phyloP scores from a whole-genome alignment of 2,113 vertebrate species.

The Sialia sialis region DNA sequence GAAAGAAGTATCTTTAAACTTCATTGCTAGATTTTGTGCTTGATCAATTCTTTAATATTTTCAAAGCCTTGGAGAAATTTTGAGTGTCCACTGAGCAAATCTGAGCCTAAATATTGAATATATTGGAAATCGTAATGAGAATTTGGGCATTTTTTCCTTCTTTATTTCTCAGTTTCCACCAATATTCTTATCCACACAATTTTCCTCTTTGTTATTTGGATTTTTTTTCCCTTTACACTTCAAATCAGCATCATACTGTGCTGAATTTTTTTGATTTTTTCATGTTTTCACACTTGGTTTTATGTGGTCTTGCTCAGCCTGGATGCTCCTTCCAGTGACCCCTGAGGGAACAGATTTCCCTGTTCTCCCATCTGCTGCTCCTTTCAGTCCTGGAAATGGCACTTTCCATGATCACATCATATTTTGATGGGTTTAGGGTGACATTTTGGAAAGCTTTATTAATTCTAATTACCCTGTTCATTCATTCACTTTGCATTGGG shows the following conservation, averaged over 20 bases:
- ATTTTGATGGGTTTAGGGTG: neutral
- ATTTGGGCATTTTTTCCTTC: neutral
- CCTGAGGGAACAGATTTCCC: neutral
- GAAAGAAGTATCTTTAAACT: neutral
- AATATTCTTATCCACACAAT: neutral
- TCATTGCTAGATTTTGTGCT: neutral
- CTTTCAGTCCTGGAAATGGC: neutral
- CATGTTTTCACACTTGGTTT: rapidly evolving
- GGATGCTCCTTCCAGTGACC: neutral
- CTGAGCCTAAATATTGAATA: neutral
- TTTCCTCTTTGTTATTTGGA: neutral
- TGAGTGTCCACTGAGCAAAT: neutral
- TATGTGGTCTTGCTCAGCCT: neutral
- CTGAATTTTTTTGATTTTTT: neutral
- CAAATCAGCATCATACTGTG: neutral
- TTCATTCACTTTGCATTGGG: neutral
- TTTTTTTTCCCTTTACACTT: neutral
- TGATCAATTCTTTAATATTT: neutral
- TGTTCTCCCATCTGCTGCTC: neutral
- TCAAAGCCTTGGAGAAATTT: neutral
- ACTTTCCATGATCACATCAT: rapidly evolving
- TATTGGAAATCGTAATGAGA: neutral
- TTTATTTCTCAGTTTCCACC: neutral
- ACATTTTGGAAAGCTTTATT: neutral
- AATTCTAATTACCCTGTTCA: neutral